Evolutionary conservation across 2,113 vertebrate genomes (phyloP).

Genomic region (Chauna torquata): DNA sequence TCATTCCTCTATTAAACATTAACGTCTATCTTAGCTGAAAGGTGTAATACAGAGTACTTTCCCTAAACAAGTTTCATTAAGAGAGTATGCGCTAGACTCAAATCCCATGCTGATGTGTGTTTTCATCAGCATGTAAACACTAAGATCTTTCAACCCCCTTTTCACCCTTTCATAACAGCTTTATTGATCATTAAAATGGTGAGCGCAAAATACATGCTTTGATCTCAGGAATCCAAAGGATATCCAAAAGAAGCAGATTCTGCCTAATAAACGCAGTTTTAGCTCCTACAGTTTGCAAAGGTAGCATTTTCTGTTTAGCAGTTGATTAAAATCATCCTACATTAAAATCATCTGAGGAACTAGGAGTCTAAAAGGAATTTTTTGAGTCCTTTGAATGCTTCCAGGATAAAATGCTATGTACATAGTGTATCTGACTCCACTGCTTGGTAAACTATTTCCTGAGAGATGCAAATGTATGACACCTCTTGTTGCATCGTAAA

Average conservation of each 20-base stretch:
- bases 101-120: neutral
- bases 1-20: neutral
- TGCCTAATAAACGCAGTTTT: neutral
- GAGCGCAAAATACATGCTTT: neutral
- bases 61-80: neutral
- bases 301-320: neutral
- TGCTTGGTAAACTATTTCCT: neutral
- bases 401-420: neutral
- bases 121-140: neutral
- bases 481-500: neutral
- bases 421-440: neutral
- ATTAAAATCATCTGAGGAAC: neutral
- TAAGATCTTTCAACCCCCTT: neutral
- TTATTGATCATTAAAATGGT: neutral
- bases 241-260: neutral
- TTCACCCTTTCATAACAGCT: neutral
- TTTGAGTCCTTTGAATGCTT: neutral
- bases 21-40: neutral
- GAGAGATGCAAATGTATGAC: neutral
- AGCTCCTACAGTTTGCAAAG: neutral
- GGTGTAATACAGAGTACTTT: neutral
- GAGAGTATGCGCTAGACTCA: neutral
- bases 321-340: neutral
- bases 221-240: neutral
- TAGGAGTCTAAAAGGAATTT: neutral